Evolutionary conservation across 2,888 invertebrate genomes (phyloP).

Genomic region (Yponomeuta plumbellus): DNA sequence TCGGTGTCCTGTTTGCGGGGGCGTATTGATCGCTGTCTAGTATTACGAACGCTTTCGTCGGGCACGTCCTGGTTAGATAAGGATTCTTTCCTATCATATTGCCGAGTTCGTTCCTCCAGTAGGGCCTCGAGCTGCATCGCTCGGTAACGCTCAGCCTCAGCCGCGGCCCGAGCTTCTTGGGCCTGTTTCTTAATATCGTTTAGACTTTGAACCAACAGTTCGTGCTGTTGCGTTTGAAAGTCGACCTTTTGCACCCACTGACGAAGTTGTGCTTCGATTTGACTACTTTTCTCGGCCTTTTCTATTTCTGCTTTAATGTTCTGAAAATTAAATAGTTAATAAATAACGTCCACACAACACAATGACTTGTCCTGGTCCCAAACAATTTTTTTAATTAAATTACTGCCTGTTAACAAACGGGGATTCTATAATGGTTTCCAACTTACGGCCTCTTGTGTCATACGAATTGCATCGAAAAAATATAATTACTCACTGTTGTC

Average conservation of each 20-base stretch:
- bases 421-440: no score
- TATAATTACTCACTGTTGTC: no score
- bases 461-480: no score
- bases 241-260: constrained; percentile 56
- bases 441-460: no score
- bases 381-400: no score
- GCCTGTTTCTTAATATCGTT: constrained; percentile 55
- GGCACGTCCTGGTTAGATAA: not conserved
- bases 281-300: constrained; percentile 42
- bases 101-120: constrained; percentile 30
- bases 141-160: constrained; percentile 48
- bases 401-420: no score
- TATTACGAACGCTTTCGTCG: not conserved
- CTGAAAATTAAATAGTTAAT: constrained; percentile 33
- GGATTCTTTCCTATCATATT: not conserved
- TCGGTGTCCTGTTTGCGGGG: not conserved
- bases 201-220: constrained; percentile 52
- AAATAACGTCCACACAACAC: no score
- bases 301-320: constrained; percentile 40
- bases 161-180: constrained; percentile 46
- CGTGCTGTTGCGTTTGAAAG: constrained; percentile 56
- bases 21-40: not conserved
- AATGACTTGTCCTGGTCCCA: no score
- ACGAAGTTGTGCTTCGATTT: constrained; percentile 49
- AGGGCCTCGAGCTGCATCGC: constrained; percentile 46